These are phyloP conservation scores for Papilio demoleus DNA, from an alignment of 2,888 invertebrate species.

Conservation along the genomic window DNA sequence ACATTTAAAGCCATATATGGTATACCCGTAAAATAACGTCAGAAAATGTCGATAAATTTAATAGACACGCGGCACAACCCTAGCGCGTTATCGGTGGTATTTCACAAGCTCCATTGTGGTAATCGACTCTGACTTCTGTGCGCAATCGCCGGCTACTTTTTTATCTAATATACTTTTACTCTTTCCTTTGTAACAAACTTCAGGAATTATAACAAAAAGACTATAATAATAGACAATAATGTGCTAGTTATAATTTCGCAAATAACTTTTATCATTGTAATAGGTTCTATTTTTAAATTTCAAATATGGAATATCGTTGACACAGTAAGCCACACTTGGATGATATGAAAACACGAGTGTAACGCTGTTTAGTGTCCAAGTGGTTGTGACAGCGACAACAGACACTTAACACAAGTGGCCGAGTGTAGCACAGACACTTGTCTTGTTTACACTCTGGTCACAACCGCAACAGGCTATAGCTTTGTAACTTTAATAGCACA, in stretches of 20 bases:
- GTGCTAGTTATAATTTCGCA: background rate
- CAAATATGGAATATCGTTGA: conserved; percentile 39
- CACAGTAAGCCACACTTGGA: conserved; percentile 32
- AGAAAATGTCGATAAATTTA: conserved; percentile 39
- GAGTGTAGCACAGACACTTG: conserved; percentile 6
- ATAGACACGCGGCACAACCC: conserved; percentile 43
- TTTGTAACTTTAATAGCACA: conserved; percentile 10
- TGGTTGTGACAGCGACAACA: conserved; percentile 1
- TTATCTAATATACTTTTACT: conserved; percentile 40
- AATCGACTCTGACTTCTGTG: conserved; percentile 53
- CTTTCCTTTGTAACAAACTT: conserved; percentile 11
- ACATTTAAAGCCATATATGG: conserved; percentile 39
- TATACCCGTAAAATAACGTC: conserved; percentile 29
- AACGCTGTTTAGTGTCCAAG: conserved; percentile 27
- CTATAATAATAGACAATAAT: background rate
- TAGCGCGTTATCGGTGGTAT: conserved; percentile 51
- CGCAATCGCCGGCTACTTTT: conserved; percentile 49
- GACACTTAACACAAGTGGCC: conserved; percentile 24
- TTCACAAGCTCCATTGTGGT: conserved; percentile 55
- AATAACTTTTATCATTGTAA: background rate
- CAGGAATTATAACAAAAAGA: background rate
- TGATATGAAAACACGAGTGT: conserved; percentile 31
- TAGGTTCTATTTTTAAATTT: background rate
- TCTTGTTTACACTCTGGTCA: conserved; percentile 1
- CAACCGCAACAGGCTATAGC: background rate